Conservation (phyloP, 2,113 vertebrate genomes). For the Indri indri region DNA sequence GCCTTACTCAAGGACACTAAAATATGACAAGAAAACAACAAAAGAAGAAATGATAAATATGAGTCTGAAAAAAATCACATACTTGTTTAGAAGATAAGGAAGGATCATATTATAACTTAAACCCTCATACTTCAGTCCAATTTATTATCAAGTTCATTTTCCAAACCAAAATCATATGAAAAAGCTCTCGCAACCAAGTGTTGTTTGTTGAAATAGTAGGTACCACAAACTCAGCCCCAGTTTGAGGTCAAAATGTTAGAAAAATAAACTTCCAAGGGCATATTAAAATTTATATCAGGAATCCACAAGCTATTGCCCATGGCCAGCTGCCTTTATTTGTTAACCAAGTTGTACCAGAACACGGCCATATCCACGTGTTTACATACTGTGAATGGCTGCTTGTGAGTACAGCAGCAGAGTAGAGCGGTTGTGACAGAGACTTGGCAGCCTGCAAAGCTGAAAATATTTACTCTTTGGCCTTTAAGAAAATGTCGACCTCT, state of each 20-base stretch:
- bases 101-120: not conserved
- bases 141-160: not conserved
- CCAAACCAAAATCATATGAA: not conserved
- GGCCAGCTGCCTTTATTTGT: not conserved
- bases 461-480: not conserved
- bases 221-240: not conserved
- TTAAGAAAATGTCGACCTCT: not conserved
- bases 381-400: not conserved
- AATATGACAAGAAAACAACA: not conserved
- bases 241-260: not conserved
- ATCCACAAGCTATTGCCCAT: not conserved
- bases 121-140: not conserved
- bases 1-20: not conserved
- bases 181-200: not conserved
- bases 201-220: not conserved
- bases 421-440: not conserved
- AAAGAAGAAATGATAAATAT: not conserved
- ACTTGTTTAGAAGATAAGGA: not conserved
- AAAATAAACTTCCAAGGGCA: not conserved
- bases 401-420: not conserved
- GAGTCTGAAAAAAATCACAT: not conserved
- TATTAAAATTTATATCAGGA: not conserved
- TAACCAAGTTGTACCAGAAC: not conserved
- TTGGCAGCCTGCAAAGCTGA: not conserved
- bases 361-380: not conserved